A percentile compares a stretch with the other conserved stretches of the same genome.
Conservation (phyloP, 2,797 vertebrate genomes). For the Delichon dasypus region DNA sequence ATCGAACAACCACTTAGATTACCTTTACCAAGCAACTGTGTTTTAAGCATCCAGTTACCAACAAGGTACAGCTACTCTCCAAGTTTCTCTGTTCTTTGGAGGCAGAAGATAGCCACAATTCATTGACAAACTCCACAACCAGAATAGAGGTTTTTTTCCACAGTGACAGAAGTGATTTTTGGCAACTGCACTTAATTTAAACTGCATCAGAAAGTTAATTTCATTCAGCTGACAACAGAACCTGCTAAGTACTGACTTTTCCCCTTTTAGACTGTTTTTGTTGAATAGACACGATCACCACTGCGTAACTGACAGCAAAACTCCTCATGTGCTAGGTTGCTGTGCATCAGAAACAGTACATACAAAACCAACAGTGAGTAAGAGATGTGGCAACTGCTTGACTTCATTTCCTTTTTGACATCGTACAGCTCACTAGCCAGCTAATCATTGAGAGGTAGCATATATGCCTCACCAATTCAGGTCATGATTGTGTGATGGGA, state of each 20-base stretch:
- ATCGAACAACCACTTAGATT: neutral
- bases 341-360: constrained; percentile 26
- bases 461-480: constrained; percentile 21
- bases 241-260: neutral
- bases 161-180: constrained; percentile 35
- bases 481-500: constrained; percentile 2
- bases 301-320: neutral
- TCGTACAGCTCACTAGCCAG: neutral
- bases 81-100: constrained; percentile 10
- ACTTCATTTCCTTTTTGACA: constrained; percentile 19
- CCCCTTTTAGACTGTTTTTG: neutral
- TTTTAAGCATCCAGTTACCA: neutral
- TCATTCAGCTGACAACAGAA: constrained; percentile 14
- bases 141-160: neutral
- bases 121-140: constrained; percentile 39
- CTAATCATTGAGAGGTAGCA: constrained; percentile 58
- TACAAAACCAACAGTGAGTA: constrained; percentile 30
- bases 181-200: constrained; percentile 55
- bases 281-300: neutral
- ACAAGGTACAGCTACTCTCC: constrained; percentile 24
- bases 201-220: neutral
- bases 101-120: constrained; percentile 47
- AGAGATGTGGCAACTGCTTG: constrained; percentile 4
- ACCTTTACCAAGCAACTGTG: neutral
- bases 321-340: constrained; percentile 3